Base-by-base conservation (phyloP, 2,797 vertebrate genomes). In the Gymnoscopelus microlampas region DNA sequence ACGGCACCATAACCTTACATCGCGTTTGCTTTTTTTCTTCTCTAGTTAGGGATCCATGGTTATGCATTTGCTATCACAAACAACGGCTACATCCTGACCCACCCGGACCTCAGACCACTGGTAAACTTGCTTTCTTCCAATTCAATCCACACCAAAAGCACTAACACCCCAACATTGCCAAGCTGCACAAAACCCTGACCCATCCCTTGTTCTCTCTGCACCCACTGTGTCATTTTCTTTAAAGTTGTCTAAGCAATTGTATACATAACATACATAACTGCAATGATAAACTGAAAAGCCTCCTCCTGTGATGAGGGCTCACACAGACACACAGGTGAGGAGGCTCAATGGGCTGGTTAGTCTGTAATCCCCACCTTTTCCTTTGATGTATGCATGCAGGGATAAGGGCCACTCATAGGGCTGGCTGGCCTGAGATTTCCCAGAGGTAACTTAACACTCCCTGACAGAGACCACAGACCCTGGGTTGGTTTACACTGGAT, bases 11-110 rank as follows among this genome's bases (percentile, higher is more conserved):
- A 5, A n/a, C 47, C 6, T 24, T 63, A 6, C 14, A 11, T n/a
- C 3, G 11, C 32, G 14, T 49, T 13, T 24, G 60, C 13, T 1
- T 32, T 12, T 53, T 60, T 84, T 35, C 78, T 60, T 78, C 68
- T 94, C 66, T 83, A 99, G 98, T 88, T 99, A 78, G 98, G 98
- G 80, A 98, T 99, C 93, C 98, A 99, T 0, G 97, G 98, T 23
- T 99, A 99, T 3, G 95, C 93, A 4, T 99, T 99, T 86, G 97
- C 97, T 67, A 95, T 99, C 89, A 99, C 97, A 49, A 99, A 98
- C 93, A 99, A 99, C 6, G 98, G 98, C 82, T 99, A 99, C 80
- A 97, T 99, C 89, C 91, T 99, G 91, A 98, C 94, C 3, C 98
- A 99, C 66, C 97, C 98, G 4, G 97, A 99, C 82, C 95, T 99